Evolutionary conservation across 2,113 vertebrate genomes (phyloP).

Genomic region (Nesoenas mayeri): DNA sequence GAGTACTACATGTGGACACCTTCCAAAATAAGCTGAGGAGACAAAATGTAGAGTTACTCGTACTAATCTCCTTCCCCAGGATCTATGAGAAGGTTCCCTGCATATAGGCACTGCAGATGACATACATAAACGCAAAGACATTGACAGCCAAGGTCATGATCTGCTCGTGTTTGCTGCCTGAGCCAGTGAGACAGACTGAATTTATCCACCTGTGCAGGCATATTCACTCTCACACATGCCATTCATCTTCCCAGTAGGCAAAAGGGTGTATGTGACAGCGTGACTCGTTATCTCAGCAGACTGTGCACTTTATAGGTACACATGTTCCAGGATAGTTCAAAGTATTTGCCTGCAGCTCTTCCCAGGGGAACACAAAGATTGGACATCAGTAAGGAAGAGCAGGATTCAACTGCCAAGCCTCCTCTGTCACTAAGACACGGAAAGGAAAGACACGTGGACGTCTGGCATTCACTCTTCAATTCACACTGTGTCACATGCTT

Average conservation of each 20-base stretch:
- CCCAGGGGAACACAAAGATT: not conserved
- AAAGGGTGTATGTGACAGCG: not conserved
- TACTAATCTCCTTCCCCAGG: not conserved
- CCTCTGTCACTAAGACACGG: not conserved
- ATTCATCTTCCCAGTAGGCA: conserved; percentile 3
- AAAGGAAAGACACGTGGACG: not conserved
- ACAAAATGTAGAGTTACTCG: accelerated
- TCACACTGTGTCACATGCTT: conserved; percentile 1
- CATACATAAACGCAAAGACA: not conserved
- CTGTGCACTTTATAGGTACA: not conserved
- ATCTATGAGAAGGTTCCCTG: not conserved
- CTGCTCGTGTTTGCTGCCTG: not conserved
- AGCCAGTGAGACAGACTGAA: not conserved
- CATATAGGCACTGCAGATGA: accelerated
- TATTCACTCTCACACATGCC: not conserved
- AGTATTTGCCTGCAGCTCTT: not conserved
- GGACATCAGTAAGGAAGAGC: not conserved
- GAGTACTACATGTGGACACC: not conserved
- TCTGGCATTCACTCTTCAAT: not conserved
- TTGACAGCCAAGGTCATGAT: not conserved
- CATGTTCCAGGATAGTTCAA: not conserved
- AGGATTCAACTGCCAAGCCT: not conserved
- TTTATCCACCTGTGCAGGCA: not conserved
- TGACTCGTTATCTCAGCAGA: not conserved
- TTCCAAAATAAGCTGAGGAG: not conserved